Percentiles rank a stretch among this genome's conserved stretches.
These are phyloP conservation scores for Lissocephala sabroskyi DNA, from an alignment of 2,888 invertebrate species.

Conservation along the genomic window DNA sequence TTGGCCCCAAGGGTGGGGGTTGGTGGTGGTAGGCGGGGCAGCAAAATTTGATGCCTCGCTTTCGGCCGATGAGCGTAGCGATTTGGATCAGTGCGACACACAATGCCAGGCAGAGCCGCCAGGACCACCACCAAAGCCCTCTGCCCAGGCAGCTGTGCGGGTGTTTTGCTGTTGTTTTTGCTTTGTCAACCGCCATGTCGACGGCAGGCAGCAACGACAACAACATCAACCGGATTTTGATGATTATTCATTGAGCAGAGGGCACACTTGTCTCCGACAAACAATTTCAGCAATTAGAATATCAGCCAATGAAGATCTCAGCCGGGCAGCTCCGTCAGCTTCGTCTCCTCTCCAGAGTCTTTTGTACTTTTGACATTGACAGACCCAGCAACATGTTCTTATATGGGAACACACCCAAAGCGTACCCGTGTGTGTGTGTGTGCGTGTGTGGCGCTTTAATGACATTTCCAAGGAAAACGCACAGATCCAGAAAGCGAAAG, in stretches of 20 bases:
- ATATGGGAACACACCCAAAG: slow-evolving; percentile 20
- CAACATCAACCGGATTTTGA: slow-evolving; percentile 39
- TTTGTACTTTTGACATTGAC: neutral
- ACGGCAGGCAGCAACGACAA: slow-evolving; percentile 3
- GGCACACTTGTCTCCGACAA: slow-evolving; percentile 53
- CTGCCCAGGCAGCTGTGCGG: slow-evolving; percentile 3
- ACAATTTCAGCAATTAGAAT: slow-evolving; percentile 66
- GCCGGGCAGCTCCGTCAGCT: slow-evolving; percentile 30
- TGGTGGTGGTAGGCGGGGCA: neutral
- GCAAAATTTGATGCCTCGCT: slow-evolving; percentile 53
- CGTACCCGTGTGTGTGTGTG: slow-evolving; percentile 3
- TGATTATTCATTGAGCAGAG: slow-evolving; percentile 62
- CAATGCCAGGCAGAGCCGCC: slow-evolving; percentile 28
- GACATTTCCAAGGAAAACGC: slow-evolving; percentile 42
- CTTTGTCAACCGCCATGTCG: slow-evolving; percentile 4
- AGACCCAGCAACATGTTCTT: slow-evolving; percentile 7
- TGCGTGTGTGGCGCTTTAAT: slow-evolving; percentile 48
- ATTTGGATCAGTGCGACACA: slow-evolving; percentile 60
- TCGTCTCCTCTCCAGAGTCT: neutral
- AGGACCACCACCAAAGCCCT: slow-evolving; percentile 4
- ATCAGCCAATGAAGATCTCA: slow-evolving; percentile 60
- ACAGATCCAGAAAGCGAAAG: neutral
- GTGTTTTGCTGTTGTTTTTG: no score
- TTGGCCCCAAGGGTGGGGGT: no score
- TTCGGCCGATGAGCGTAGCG: slow-evolving; percentile 16